Conservation (phyloP, 1,140 invertebrate species). For the Zeugodacus cucurbitae region DNA sequence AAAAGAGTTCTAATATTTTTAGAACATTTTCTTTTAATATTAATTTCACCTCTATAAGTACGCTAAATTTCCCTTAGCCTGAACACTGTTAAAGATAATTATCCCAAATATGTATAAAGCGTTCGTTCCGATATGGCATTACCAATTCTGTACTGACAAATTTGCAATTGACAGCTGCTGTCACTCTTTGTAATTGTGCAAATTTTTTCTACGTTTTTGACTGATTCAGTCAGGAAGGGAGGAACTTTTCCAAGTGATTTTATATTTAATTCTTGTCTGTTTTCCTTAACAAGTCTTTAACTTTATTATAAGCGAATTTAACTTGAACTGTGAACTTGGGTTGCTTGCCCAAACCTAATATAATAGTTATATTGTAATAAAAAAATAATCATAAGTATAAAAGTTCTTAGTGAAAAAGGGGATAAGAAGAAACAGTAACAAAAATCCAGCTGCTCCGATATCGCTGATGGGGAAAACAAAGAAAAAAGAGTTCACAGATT, state of each 20-base stretch:
- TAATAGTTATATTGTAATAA: not conserved
- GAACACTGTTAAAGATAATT: no score
- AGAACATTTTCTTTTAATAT: no score
- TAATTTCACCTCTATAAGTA: no score
- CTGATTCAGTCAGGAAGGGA: not conserved
- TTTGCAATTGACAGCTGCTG: not conserved
- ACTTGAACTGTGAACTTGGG: not conserved
- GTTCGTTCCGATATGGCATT: not conserved
- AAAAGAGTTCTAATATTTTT: no score
- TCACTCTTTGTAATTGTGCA: not conserved
- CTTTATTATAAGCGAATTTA: not conserved
- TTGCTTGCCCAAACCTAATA: not conserved
- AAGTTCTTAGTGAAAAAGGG: not conserved
- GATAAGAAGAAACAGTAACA: not conserved
- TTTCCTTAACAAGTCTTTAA: not conserved
- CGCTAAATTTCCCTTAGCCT: no score
- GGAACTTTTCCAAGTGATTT: slow-evolving; percentile 5
- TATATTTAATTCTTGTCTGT: not conserved
- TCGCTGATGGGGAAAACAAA: not conserved
- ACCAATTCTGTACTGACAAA: not conserved
- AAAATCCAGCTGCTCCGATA: not conserved
- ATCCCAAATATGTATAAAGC: no score
- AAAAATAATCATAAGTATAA: not conserved
- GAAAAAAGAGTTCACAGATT: not conserved
- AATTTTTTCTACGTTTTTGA: not conserved